These are phyloP conservation scores for Chloroceryle amazona DNA, from an alignment of 2,797 vertebrate genomes.

Conservation along the genomic window DNA sequence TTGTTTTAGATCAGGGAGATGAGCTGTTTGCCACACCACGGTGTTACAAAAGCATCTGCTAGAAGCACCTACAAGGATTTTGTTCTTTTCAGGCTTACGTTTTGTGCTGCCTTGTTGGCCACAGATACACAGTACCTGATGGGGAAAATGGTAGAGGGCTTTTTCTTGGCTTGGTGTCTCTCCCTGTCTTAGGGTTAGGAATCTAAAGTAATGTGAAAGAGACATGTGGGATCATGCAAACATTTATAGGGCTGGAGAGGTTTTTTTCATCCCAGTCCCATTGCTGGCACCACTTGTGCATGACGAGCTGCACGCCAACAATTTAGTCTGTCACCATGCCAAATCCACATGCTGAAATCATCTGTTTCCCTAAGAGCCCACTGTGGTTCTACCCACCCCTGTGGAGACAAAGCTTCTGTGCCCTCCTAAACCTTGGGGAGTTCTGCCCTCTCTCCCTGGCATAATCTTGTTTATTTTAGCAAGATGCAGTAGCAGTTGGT, in stretches of 20 bases:
- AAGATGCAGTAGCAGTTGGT: neutral
- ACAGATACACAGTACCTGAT: neutral
- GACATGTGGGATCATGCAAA: neutral
- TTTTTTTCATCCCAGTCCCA: neutral
- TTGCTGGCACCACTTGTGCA: neutral
- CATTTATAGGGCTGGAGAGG: neutral
- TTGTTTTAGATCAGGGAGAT: neutral
- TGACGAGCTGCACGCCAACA: neutral
- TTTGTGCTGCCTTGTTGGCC: neutral
- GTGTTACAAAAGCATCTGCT: neutral
- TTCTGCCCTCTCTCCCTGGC: neutral
- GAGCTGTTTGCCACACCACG: neutral
- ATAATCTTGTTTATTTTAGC: neutral
- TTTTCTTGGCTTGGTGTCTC: neutral
- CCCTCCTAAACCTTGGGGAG: neutral
- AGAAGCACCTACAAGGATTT: neutral
- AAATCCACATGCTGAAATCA: neutral
- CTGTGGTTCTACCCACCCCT: neutral
- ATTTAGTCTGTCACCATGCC: neutral
- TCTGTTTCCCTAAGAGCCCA: neutral
- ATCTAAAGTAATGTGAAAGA: neutral
- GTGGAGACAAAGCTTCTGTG: neutral
- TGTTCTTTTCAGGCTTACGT: rapidly evolving
- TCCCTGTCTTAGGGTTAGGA: neutral
- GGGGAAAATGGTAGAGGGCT: neutral